Evolutionary conservation across 2,888 invertebrate species (phyloP).

Genomic region (Chamaedrilus cognettii): DNA sequence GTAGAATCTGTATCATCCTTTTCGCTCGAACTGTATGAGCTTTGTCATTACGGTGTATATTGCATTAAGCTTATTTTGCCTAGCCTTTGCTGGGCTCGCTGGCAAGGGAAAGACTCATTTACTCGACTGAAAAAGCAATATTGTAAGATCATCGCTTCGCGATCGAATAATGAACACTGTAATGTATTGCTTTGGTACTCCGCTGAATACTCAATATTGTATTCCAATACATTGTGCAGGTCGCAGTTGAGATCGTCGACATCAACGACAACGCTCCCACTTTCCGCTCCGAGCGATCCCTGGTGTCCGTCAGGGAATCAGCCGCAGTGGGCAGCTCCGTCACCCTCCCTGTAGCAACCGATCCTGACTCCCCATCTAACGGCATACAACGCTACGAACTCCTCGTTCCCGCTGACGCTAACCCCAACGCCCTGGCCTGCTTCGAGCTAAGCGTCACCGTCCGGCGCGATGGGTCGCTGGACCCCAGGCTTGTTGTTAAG

Average conservation of each 20-base stretch:
- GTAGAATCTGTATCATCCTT: too few species aligned
- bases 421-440: neutral
- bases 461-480: constrained; percentile 12
- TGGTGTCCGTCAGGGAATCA: constrained; percentile 19
- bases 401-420: constrained; percentile 16
- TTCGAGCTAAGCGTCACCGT: constrained; percentile 8
- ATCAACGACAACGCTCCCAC: constrained; percentile 30
- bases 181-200: too few species aligned
- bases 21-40: too few species aligned
- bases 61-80: too few species aligned
- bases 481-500: constrained; percentile 28
- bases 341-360: constrained; percentile 21
- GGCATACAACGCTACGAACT: constrained; percentile 25
- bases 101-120: too few species aligned
- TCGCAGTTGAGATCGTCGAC: constrained; percentile 25
- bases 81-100: too few species aligned
- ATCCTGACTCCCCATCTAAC: constrained; percentile 22
- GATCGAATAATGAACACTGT: too few species aligned
- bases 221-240: too few species aligned
- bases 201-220: too few species aligned
- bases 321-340: constrained; percentile 16
- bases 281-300: constrained; percentile 13
- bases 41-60: too few species aligned
- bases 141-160: too few species aligned
- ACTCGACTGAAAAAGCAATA: too few species aligned